phyloP scores from a whole-genome alignment of 2,797 vertebrate species.

The Hyperoplus immaculatus region DNA sequence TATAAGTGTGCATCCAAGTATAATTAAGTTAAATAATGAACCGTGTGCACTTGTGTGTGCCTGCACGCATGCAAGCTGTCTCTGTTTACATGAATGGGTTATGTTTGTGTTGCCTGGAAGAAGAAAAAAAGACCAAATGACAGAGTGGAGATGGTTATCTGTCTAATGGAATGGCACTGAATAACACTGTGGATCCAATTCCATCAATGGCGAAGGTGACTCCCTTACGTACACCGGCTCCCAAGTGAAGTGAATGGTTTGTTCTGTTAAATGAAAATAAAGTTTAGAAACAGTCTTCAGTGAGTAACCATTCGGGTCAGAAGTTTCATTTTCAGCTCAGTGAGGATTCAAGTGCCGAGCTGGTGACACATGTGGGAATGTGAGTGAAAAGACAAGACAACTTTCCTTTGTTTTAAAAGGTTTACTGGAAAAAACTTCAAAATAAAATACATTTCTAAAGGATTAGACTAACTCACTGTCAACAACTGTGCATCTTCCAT shows the following conservation, averaged over 20 bases:
- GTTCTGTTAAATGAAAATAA: constrained; percentile 29
- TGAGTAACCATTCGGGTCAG: constrained; percentile 6
- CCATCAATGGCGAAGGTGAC: constrained; percentile 49
- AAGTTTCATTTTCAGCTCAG: constrained; percentile 16
- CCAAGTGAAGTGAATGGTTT: background rate
- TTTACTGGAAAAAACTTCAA: too few species aligned
- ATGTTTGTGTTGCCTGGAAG: constrained; percentile 36
- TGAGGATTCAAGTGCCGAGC: constrained; percentile 10
- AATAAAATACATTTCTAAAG: too few species aligned
- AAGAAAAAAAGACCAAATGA: constrained; percentile 9
- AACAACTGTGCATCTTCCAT: too few species aligned
- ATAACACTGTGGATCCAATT: constrained; percentile 55
- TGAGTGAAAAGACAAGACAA: too few species aligned
- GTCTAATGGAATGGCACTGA: constrained; percentile 55
- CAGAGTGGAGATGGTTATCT: constrained; percentile 32
- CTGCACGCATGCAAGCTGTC: constrained; percentile 6
- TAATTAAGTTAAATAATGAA: constrained; percentile 31
- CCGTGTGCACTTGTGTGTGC: background rate
- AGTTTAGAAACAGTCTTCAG: constrained; percentile 17
- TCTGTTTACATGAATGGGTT: constrained; percentile 23
- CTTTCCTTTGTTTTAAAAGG: too few species aligned
- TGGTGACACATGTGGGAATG: constrained; percentile 1
- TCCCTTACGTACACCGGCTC: constrained; percentile 15
- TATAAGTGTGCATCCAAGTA: constrained; percentile 2
- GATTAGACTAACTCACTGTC: too few species aligned